Conservation (phyloP, 2,888 invertebrate genomes). For the Anorthoa munda region DNA sequence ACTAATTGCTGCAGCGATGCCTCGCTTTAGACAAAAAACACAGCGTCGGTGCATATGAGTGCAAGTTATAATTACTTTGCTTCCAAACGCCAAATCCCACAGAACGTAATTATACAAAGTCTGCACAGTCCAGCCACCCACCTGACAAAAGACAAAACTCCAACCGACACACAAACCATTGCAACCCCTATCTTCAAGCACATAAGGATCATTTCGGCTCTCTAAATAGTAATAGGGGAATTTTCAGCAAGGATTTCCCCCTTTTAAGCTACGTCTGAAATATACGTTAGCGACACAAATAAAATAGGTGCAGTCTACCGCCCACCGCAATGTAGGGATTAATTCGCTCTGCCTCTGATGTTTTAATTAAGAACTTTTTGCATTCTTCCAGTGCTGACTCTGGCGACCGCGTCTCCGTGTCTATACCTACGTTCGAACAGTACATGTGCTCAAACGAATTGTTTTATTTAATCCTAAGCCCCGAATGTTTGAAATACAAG, state of each 20-base stretch:
- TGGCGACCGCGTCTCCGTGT: conserved; percentile 29
- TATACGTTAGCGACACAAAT: conserved; percentile 82
- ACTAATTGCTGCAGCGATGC: conserved; percentile 50
- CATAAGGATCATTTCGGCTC: conserved; percentile 70
- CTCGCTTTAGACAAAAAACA: conserved; percentile 58
- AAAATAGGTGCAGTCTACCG: conserved; percentile 84
- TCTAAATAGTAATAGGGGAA: conserved; percentile 61
- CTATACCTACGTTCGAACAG: conserved; percentile 33
- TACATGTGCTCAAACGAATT: conserved; percentile 38
- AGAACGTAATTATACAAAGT: conserved; percentile 84
- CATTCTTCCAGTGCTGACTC: conserved; percentile 62
- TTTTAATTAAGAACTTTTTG: conserved; percentile 83
- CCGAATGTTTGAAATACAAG: conserved; percentile 63
- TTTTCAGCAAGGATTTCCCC: conserved; percentile 83
- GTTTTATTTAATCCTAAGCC: conserved; percentile 50
- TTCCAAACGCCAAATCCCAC: conserved; percentile 75
- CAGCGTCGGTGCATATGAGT: conserved; percentile 65
- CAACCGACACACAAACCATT: conserved; percentile 59
- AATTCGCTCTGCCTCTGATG: conserved; percentile 82
- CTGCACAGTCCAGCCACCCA: conserved; percentile 78
- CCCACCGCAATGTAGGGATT: conserved; percentile 78
- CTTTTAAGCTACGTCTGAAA: conserved; percentile 82
- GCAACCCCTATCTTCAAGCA: conserved; percentile 60
- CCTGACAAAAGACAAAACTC: conserved; percentile 72
- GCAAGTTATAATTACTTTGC: conserved; percentile 80